A percentile compares a stretch with the other conserved stretches of the same genome.
These are phyloP conservation scores for Ruditapes philippinarum DNA, from an alignment of 1,140 invertebrate species.

Conservation along the genomic window DNA sequence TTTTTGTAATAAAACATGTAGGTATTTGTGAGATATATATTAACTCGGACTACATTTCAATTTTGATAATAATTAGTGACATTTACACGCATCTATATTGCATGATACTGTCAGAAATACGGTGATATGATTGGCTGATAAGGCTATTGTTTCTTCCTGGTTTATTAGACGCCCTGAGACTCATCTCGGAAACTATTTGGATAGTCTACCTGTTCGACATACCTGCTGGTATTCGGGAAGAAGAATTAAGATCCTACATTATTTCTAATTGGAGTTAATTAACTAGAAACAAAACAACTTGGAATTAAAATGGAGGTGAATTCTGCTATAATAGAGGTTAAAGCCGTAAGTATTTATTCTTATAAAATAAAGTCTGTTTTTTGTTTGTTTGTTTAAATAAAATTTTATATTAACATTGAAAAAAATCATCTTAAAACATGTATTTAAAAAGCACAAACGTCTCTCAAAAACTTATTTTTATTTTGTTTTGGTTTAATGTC, in stretches of 20 bases:
- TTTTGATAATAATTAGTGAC: neutral
- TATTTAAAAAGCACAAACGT: no score
- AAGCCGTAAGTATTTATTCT: neutral
- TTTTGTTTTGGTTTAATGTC: no score
- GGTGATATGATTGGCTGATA: neutral
- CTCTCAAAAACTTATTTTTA: no score
- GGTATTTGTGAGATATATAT: no score
- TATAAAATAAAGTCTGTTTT: no score
- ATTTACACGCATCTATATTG: neutral
- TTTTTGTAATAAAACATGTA: no score
- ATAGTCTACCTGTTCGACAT: neutral
- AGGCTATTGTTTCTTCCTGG: neutral
- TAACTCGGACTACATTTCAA: neutral
- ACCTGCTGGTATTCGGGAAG: neutral
- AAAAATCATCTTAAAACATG: no score
- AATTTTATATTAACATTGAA: no score
- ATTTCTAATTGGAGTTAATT: neutral
- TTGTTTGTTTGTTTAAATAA: no score
- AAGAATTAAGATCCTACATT: constrained; percentile 5
- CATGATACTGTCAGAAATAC: neutral
- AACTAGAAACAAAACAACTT: neutral
- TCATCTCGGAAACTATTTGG: neutral
- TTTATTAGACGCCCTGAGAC: neutral
- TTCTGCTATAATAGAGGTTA: neutral
- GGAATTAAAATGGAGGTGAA: neutral